Percentiles rank a stretch among this genome's conserved stretches.
phyloP scores from a whole-genome alignment of 2,888 invertebrate species.

The Chymomyza fuscimana region DNA sequence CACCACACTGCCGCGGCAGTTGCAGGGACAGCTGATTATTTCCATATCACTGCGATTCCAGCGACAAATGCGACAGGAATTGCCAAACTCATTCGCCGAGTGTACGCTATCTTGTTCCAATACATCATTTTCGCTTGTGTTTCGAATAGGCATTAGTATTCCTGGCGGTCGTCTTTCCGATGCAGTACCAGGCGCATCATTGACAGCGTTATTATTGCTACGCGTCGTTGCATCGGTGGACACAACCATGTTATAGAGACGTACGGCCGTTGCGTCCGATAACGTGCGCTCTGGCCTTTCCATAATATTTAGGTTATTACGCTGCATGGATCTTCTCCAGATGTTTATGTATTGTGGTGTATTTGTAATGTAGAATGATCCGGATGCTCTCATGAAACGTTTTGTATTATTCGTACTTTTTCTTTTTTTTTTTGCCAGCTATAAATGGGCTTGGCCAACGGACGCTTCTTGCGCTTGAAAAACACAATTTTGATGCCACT shows the following conservation, averaged over 20 bases:
- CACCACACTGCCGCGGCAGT: constrained; percentile 78
- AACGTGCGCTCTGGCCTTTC: constrained; percentile 20
- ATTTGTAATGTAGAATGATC: not conserved
- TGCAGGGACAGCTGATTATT: constrained; percentile 75
- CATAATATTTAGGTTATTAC: not conserved
- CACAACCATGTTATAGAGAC: constrained; percentile 60
- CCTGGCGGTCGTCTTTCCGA: not conserved
- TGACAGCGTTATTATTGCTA: not conserved
- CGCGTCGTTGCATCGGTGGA: not conserved
- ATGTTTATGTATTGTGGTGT: not conserved
- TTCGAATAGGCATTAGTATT: constrained; percentile 17
- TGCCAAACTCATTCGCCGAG: constrained; percentile 69
- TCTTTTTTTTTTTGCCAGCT: not conserved
- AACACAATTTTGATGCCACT: constrained; percentile 39
- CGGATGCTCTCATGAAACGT: not conserved
- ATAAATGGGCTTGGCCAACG: not conserved
- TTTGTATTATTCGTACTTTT: no score
- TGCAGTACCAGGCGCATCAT: not conserved
- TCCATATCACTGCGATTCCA: constrained; percentile 73
- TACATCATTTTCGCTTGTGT: not conserved
- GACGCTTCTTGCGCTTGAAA: constrained; percentile 26
- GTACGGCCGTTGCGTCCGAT: constrained; percentile 62
- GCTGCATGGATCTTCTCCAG: not conserved
- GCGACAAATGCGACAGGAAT: constrained; percentile 77
- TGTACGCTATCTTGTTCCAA: constrained; percentile 50